Evolutionary conservation across 2,888 invertebrate species (phyloP).

Genomic region (Caradrina clavipalpis): DNA sequence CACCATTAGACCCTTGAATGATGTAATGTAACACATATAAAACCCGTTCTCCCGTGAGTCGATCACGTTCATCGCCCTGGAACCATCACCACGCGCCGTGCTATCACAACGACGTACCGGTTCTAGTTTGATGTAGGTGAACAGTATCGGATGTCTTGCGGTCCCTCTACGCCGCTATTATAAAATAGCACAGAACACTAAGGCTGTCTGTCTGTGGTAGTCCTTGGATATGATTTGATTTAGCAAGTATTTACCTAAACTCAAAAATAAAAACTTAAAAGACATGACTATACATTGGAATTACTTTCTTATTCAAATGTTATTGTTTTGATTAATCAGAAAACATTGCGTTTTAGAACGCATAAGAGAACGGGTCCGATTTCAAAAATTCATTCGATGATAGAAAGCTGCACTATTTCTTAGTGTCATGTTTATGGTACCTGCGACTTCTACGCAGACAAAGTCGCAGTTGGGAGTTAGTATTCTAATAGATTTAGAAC

Average conservation of each 20-base stretch:
- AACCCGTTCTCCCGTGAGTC: background rate
- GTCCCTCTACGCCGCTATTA: slow-evolving; percentile 29
- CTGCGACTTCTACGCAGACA: too few species aligned
- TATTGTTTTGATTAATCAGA: too few species aligned
- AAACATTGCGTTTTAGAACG: too few species aligned
- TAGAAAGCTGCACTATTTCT: too few species aligned
- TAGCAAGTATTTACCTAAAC: too few species aligned
- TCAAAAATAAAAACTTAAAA: too few species aligned
- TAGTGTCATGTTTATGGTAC: too few species aligned
- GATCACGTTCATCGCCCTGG: slow-evolving; percentile 5
- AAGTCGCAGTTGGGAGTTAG: too few species aligned
- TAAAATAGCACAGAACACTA: slow-evolving; percentile 10
- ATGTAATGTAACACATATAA: background rate
- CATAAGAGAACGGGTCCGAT: too few species aligned
- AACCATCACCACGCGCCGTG: slow-evolving; percentile 20
- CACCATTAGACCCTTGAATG: background rate
- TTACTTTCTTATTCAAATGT: too few species aligned
- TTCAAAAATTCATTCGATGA: too few species aligned
- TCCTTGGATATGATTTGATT: background rate
- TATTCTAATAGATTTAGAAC: background rate
- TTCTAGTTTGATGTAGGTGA: slow-evolving; percentile 42
- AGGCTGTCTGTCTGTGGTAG: slow-evolving; percentile 18
- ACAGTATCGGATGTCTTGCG: slow-evolving; percentile 45
- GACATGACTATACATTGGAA: too few species aligned
- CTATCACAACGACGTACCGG: slow-evolving; percentile 22